phyloP scores from a whole-genome alignment of 1,140 invertebrate genomes.

The Drosophila bocqueti region DNA sequence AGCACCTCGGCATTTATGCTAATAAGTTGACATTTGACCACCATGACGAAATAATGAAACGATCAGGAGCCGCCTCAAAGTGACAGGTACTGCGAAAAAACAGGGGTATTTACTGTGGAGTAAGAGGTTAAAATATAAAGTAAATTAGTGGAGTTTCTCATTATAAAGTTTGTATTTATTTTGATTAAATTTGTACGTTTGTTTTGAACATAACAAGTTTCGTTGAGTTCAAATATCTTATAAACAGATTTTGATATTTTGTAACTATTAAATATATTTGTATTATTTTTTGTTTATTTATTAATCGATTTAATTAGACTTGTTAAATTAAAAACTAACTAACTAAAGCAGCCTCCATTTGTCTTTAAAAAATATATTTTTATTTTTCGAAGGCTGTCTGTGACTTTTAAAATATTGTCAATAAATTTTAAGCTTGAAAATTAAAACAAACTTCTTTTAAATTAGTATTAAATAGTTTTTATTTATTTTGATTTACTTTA shows the following conservation, averaged over 20 bases:
- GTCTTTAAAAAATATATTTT: too few species aligned
- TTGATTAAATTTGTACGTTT: background rate
- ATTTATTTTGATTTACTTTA: background rate
- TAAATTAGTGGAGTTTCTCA: background rate
- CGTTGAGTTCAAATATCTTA: too few species aligned
- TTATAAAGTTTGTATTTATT: conserved; percentile 4
- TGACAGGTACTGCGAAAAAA: conserved; percentile 58
- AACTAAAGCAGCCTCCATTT: too few species aligned
- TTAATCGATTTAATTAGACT: too few species aligned
- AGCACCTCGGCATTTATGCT: conserved; percentile 72
- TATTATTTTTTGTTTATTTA: too few species aligned
- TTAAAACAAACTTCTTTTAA: too few species aligned
- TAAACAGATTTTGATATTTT: too few species aligned
- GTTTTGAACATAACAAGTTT: too few species aligned
- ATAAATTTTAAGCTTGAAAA: background rate
- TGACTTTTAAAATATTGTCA: too few species aligned
- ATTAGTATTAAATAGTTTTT: background rate
- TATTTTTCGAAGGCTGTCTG: too few species aligned
- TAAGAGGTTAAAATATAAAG: background rate
- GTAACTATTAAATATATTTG: background rate
- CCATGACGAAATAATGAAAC: conserved; percentile 82
- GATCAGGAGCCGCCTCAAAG: conserved; percentile 66
- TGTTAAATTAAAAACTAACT: too few species aligned
- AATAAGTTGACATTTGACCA: conserved; percentile 84
- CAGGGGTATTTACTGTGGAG: background rate